Base-by-base conservation (phyloP, 2,797 vertebrate species). In the Semaprochilodus insignis region DNA sequence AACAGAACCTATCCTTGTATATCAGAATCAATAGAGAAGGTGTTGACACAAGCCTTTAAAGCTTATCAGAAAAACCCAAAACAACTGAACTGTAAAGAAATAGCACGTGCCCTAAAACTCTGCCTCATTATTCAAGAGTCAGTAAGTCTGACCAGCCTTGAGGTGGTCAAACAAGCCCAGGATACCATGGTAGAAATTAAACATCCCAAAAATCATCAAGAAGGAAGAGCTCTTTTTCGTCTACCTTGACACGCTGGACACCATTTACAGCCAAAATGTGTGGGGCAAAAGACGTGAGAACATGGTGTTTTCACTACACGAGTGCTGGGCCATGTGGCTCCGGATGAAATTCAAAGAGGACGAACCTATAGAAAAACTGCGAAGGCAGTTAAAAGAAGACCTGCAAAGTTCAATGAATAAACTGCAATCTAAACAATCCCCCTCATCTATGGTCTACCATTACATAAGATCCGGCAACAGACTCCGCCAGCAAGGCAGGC, bases 401-500 rank as follows among this genome's bases (percentile, higher is more conserved):
- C 73, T 94, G 77, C 0, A 23, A 0, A 36, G 0, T 44, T 88
- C 91, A 65, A 81, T 6, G 8, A 0, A 66, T 15, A 85, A 82
- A 52, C 83, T 92, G 10, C 11, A 3, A 21, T 3, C 3, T 0
- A 75, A 81, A 78, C 63, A 86, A 25, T 90, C 91, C 0, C 90
- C 92, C 0, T 88, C 55, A 4, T 89, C 91, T 27, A 88, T 81
- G 76, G 78, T 88, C 17, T 85, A 86, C 59, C 78, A 86, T 59
- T 85, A 87, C 44, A 76, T 85, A 3, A 85, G 85, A 10, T 63
- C 74, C 81, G 88, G 81, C 0, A 86, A 86, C 76, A 76, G 44
- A n/a, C 62, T 83, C 5, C 44, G 60, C 31, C 54, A 71, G 14
- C 63, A 84, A 25, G 57, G 75, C 14, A 3, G 1, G 16, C 23